Conservation (phyloP, 2,797 vertebrate genomes). For the Adrianichthys oophorus region DNA sequence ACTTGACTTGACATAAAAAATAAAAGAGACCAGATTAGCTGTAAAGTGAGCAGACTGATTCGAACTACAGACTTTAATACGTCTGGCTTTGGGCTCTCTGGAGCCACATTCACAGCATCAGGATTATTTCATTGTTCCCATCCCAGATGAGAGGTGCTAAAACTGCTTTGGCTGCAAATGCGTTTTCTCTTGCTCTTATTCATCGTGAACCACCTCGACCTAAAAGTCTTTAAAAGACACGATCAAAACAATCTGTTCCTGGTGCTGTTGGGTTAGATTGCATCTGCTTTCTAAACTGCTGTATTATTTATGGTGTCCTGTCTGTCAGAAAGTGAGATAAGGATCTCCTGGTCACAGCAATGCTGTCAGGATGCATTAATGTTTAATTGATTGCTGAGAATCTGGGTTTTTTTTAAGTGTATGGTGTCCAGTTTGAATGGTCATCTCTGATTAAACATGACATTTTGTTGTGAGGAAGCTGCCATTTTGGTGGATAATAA, state of each 20-base stretch:
- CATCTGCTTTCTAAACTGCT: conserved; percentile 40
- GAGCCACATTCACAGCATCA: not conserved
- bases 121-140: conserved; percentile 6
- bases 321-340: conserved; percentile 54
- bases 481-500: conserved; percentile 28
- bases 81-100: not conserved
- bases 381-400: conserved; percentile 66
- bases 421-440: conserved; percentile 38
- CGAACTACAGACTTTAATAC: not conserved
- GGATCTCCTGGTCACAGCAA: conserved; percentile 42
- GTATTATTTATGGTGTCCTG: conserved; percentile 63
- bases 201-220: not conserved
- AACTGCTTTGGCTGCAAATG: conserved; percentile 13
- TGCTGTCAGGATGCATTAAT: conserved; percentile 54
- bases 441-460: conserved; percentile 21
- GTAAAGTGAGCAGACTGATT: not conserved
- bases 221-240: too few species aligned
- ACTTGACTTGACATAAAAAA: not conserved
- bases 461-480: not conserved
- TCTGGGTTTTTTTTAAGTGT: conserved; percentile 53
- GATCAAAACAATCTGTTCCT: too few species aligned
- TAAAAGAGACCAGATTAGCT: not conserved
- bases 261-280: conserved; percentile 24
- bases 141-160: conserved; percentile 26
- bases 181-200: not conserved